Base-by-base conservation (phyloP, 2,113 vertebrate species). In the Tursiops truncatus region DNA sequence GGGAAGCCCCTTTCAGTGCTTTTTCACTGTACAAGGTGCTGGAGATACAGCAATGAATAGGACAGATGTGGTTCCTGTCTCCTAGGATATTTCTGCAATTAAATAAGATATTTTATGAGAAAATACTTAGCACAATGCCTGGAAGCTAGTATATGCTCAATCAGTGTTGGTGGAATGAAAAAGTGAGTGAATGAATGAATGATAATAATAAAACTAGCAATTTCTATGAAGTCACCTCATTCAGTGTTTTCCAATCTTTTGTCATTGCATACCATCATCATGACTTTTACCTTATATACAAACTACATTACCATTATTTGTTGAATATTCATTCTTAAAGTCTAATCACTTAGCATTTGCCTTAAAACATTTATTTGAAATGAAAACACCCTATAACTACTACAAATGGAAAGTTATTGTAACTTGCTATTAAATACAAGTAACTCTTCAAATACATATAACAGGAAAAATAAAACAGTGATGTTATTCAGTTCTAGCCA, bases 261-360 rank as follows among this genome's bases (percentile, higher is more conserved):
- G 3, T 82, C 41, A 50, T 76, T 76, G 20, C 71, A n/a, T 91
- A 81, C 17, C 26, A 81, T 8, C 38, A 65, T 60, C 36, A 74
- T 41, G n/a, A 28, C 79, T 87, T 80, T 81, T 74, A 28, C 60
- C 58, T 53, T 60, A 50, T 50, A 28, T 18, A 60, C 38, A 81
- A 94, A 31, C 17, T 67, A 65, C 47, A 28, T 86, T 87, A 31
- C 28, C 41, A 47, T 82, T 65, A 58, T n/a, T 86, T 60, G 50
- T 58, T 79, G 56, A 81, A 58, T 81, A 87, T 74, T 94, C 80
- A 80, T 82, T 82, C 20, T 87, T 81, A 60, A 96, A 50, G 26
- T 58, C 23, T 68, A 82, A 87, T 62, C 33, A 62, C 36, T 91
- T 88, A 20, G 56, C 86, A 81, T 94, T 82, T 76, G 53, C 38